Base-by-base conservation (phyloP, 2,888 invertebrate species). In the Beris chalybata region DNA sequence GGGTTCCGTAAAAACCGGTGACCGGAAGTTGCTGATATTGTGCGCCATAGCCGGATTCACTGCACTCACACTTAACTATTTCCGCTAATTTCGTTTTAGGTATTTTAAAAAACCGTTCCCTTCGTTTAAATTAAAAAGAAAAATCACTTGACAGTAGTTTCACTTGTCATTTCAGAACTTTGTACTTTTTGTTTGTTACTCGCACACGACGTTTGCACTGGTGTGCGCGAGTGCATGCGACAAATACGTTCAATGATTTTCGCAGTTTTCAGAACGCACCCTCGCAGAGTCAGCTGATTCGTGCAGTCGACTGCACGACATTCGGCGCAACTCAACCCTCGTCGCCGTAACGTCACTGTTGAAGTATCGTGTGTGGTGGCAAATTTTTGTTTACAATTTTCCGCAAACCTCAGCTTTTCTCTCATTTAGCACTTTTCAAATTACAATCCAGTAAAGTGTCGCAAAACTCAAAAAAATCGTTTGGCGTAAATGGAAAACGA, bases 51-150 rank as follows among this genome's bases (percentile, higher is more conserved):
- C 1, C 12, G 50, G 48, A 50, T 58, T 12, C 7, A 50, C 13
- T 48, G 31, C 22, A 64, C 53, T 43, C 9, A 50, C 58, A 50
- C 64, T 50, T 38, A 54, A 69, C 9, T 86, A 75, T 67, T 82
- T 87, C 84, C 7, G 86, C 87, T 69, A 86, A 73, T 69, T 80
- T 75, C 22, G 22, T 22, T 22, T 22, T 22, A 22, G 22, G 22
- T 22, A 22, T 2, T 22, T 22, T 22, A 1, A 1, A 22, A 22
- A 22, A 22, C 22, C 22, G 22, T 48, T 12, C 6, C 48, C 12
- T 13, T 48, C 48, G 15, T 13, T 48, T 15, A 15, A 2, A 48
- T 48, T 48, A 48, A 13, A n/a, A n/a, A 11, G 48, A n/a, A 15
- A 48, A 48, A 4, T 48, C 11, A 2, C 48, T 13, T n/a, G 15